Evolutionary conservation across 2,113 vertebrate genomes (phyloP).

Genomic region (Tauraco erythrolophus): DNA sequence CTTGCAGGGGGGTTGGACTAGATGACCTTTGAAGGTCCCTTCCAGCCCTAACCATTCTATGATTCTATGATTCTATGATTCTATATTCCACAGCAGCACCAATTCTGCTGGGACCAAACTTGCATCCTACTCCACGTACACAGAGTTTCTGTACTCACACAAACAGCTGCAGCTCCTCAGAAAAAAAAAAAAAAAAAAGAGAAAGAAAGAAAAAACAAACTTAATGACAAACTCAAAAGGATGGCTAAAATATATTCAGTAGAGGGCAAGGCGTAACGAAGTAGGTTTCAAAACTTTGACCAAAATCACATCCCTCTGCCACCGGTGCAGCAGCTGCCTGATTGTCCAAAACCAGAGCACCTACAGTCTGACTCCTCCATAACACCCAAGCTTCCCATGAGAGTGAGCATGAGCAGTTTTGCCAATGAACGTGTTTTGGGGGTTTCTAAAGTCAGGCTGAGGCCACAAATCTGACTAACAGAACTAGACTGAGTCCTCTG

Average conservation of each 20-base stretch:
- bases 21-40: too few relatives aligned
- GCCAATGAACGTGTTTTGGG: rapidly evolving
- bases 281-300: background rate
- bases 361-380: background rate
- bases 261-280: background rate
- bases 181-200: background rate
- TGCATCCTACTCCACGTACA: background rate
- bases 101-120: background rate
- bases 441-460: background rate
- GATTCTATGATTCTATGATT: too few relatives aligned
- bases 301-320: background rate
- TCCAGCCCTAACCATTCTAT: too few relatives aligned
- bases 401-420: background rate
- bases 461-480: background rate
- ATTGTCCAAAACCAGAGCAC: background rate
- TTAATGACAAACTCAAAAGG: background rate
- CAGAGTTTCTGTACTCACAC: background rate
- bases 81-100: background rate
- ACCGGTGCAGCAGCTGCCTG: background rate
- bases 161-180: background rate
- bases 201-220: background rate
- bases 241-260: background rate
- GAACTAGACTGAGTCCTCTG: background rate
- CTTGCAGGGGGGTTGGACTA: too few relatives aligned
- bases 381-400: background rate